Percentiles rank a stretch among this genome's conserved stretches.
These are phyloP conservation scores for Xenopus tropicalis DNA, from an alignment of 2,113 vertebrate species.

Conservation along the genomic window DNA sequence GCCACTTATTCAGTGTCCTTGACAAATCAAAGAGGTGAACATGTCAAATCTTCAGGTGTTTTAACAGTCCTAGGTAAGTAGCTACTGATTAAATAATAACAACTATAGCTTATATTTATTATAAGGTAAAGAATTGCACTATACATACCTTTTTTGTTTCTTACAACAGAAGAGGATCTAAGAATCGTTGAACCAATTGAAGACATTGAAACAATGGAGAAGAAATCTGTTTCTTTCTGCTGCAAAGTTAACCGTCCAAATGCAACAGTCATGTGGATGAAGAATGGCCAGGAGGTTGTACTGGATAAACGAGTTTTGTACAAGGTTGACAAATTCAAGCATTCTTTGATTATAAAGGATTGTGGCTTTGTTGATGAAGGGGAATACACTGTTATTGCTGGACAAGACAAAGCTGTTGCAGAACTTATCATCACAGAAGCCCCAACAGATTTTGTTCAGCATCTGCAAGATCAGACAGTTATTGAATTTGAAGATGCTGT, in stretches of 20 bases:
- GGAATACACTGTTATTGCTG: slow-evolving; percentile 84
- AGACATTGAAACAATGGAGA: slow-evolving; percentile 94
- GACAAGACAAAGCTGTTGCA: slow-evolving; percentile 83
- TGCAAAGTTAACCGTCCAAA: slow-evolving; percentile 95
- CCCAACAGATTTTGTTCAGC: slow-evolving; percentile 85
- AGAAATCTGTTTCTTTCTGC: slow-evolving; percentile 85
- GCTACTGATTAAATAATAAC: not conserved
- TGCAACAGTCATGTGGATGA: slow-evolving; percentile 86
- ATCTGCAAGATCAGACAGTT: slow-evolving; percentile 89
- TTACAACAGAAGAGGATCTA: slow-evolving; percentile 82
- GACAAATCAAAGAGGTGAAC: slow-evolving; percentile 87
- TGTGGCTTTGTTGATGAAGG: slow-evolving; percentile 90
- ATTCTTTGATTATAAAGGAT: slow-evolving; percentile 89
- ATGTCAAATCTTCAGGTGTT: slow-evolving; percentile 73
- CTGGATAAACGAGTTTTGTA: slow-evolving; percentile 84
- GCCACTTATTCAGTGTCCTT: slow-evolving; percentile 75
- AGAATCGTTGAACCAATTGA: slow-evolving; percentile 85
- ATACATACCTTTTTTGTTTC: slow-evolving; percentile 5
- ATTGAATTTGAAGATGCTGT: slow-evolving; percentile 94
- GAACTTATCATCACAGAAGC: slow-evolving; percentile 95
- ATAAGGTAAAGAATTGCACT: not conserved
- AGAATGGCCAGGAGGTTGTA: slow-evolving; percentile 83
- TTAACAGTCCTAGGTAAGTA: slow-evolving; percentile 80
- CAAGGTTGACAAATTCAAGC: slow-evolving; percentile 85
- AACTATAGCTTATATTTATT: not conserved